Conservation (phyloP, 2,888 invertebrate species). For the Eupithecia abbreviata region DNA sequence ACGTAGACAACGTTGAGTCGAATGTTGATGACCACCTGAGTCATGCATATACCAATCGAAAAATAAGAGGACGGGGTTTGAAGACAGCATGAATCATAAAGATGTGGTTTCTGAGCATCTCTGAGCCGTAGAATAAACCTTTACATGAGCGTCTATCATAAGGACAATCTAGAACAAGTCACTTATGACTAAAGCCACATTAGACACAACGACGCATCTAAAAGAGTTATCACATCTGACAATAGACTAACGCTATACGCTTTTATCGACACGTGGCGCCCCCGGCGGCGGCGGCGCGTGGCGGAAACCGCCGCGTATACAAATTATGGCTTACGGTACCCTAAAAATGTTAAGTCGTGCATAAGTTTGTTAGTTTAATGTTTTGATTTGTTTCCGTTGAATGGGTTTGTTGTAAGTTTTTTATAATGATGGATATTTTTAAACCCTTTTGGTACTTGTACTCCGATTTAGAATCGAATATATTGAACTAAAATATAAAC, state of each 20-base stretch:
- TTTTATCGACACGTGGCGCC: conserved; percentile 66
- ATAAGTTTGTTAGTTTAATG: conserved; percentile 79
- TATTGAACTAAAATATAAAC: no score
- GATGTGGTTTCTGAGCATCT: no score
- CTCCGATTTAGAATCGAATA: no score
- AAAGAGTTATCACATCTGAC: conserved; percentile 40
- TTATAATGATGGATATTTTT: not conserved
- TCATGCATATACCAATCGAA: no score
- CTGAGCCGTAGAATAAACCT: no score
- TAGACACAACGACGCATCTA: conserved; percentile 19
- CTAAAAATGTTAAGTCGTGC: conserved; percentile 71
- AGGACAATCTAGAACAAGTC: not conserved
- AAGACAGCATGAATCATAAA: no score
- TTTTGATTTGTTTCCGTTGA: conserved; percentile 35
- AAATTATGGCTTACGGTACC: conserved; percentile 76
- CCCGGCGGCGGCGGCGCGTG: conserved; percentile 68
- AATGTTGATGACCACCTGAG: no score
- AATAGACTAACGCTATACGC: conserved; percentile 52
- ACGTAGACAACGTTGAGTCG: no score
- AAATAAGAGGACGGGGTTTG: no score
- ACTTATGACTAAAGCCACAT: not conserved
- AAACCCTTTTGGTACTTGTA: not conserved
- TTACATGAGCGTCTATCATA: no score
- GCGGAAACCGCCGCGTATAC: conserved; percentile 68
- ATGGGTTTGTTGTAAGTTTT: conserved; percentile 14